Base-by-base conservation (phyloP, 2,797 vertebrate species). In the Sebastes dallii region DNA sequence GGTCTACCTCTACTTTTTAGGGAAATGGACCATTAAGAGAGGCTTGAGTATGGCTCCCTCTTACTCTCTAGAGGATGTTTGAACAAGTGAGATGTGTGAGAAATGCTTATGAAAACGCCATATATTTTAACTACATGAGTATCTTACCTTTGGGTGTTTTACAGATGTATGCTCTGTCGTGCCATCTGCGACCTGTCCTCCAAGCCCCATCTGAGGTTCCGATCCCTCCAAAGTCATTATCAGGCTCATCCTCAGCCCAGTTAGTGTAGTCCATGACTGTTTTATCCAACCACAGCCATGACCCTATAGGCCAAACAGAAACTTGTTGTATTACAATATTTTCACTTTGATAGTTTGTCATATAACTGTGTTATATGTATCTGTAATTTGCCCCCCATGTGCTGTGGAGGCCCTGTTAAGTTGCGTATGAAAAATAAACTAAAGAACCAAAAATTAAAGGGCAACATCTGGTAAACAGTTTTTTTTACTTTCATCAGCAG, bases 251-350 rank as follows among this genome's bases (percentile, higher is more conserved):
- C 29, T 1, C 2, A 67, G 3, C 59, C 94, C 94, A 95, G 89
- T 95, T 94, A 12, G 22, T 88, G 71, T 88, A 95, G 75, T 93
- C 93, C 78, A 95, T 0, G 4, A 89, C 59, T 18, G 90, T 90
- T 73, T 85, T 82, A 61, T 95, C 94, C 79, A 94, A 52, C 94
- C 94, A 95, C 72, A 36, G 9, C 94, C 93, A 95, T 3, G 73
- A 68, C 13, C 93, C 94, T 95, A 13, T 42, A 1, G 3, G 27
- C 13, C 76, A 42, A 78, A 78, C 29, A 83, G 5, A 81, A 70
- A 76, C 0, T 59, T 24, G 1, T 4, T 25, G 13, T 42, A 13
- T 61, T 27, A 34, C 10, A 25, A 25, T 34, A 22, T 62, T 62
- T 65, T 68, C 24, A 42, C 18, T 50, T 64, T 25, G 4, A 64